These are phyloP conservation scores for Octopus sinensis DNA, from an alignment of 1,140 invertebrate genomes.

Conservation along the genomic window DNA sequence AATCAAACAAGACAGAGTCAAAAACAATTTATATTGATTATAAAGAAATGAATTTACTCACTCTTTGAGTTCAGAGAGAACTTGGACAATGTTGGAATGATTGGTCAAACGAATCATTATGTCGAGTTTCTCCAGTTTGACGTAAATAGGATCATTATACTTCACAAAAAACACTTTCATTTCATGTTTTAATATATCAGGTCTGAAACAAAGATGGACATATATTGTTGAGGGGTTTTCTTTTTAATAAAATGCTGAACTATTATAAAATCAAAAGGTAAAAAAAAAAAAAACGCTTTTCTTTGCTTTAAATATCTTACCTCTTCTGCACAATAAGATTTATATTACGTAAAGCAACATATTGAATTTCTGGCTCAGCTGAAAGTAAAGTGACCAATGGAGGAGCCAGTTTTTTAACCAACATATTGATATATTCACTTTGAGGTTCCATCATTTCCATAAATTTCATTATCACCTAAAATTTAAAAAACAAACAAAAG, in stretches of 20 bases:
- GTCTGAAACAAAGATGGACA: slow-evolving; percentile 60
- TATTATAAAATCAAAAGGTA: neutral
- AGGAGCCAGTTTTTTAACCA: slow-evolving; percentile 96
- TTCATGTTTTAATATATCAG: slow-evolving; percentile 98
- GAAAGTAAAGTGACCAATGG: slow-evolving; percentile 97
- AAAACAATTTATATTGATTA: no score
- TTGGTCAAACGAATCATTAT: slow-evolving; percentile 99
- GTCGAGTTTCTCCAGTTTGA: slow-evolving; percentile 98
- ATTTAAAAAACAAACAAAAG: neutral
- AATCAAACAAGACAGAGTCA: no score
- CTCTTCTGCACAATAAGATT: slow-evolving; percentile 98
- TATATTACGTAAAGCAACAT: slow-evolving; percentile 96
- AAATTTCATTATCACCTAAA: slow-evolving; percentile 81
- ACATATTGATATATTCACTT: slow-evolving; percentile 87
- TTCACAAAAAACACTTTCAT: slow-evolving; percentile 99
- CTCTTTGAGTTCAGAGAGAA: slow-evolving; percentile 97
- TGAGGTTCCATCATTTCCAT: slow-evolving; percentile 94
- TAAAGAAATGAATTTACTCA: slow-evolving; percentile 57
- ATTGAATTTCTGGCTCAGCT: slow-evolving; percentile 97
- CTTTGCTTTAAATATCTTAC: slow-evolving; percentile 36
- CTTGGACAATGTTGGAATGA: slow-evolving; percentile 96
- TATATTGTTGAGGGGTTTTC: neutral
- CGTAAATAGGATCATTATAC: slow-evolving; percentile 99
- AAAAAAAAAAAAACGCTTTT: neutral
- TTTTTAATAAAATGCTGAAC: neutral